phyloP scores from a whole-genome alignment of 2,113 vertebrate genomes.

The Paraplagusia blochii region DNA sequence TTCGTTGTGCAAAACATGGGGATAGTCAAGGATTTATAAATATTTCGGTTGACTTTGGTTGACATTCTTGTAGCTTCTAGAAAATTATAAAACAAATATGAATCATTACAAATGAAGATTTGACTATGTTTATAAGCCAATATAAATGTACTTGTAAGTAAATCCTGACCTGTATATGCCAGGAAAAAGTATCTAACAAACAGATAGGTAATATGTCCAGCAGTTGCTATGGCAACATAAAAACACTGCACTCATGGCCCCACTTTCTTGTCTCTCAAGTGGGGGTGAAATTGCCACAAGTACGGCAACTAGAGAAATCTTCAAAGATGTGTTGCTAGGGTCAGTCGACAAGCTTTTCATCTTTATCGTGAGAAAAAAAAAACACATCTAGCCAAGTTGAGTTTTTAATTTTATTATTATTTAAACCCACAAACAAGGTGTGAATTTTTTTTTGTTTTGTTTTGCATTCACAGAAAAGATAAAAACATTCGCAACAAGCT shows the following conservation, averaged over 20 bases:
- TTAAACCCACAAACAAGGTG: constrained; percentile 21
- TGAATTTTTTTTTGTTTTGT: constrained; percentile 27
- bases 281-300: constrained; percentile 32
- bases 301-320: constrained; percentile 15
- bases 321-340: constrained; percentile 22
- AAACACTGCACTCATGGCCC: constrained; percentile 28
- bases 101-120: too few relatives aligned
- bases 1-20: too few relatives aligned
- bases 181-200: constrained; percentile 33
- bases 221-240: constrained; percentile 60
- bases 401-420: constrained; percentile 40
- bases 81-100: too few relatives aligned
- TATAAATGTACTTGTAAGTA: too few relatives aligned
- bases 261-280: constrained; percentile 22
- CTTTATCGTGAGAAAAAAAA: too few relatives aligned
- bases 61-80: too few relatives aligned
- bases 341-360: constrained; percentile 47
- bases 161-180: constrained; percentile 28
- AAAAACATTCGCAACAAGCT: constrained; percentile 44
- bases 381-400: too few relatives aligned
- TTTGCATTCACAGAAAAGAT: constrained; percentile 32
- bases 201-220: constrained; percentile 31
- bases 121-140: too few relatives aligned
- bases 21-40: too few relatives aligned
- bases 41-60: too few relatives aligned